Evolutionary conservation across 2,797 vertebrate species (phyloP).

Genomic region (Channallabes apus): DNA sequence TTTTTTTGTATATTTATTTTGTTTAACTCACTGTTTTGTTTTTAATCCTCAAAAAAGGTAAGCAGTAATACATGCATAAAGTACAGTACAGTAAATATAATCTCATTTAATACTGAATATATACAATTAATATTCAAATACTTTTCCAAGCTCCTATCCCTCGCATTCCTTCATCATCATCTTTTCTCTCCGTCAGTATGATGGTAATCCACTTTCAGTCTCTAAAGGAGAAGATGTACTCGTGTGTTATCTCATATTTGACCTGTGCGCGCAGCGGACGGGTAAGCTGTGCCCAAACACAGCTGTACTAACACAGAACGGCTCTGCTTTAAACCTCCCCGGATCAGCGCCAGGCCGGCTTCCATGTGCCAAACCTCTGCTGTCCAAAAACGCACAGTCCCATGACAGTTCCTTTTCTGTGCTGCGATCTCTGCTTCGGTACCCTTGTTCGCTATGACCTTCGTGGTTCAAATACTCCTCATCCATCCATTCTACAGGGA

Average conservation of each 20-base stretch:
- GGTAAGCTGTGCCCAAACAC: slow-evolving; percentile 36
- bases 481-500: slow-evolving; percentile 9
- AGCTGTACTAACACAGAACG: slow-evolving; percentile 52
- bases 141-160: not conserved
- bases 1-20: not conserved
- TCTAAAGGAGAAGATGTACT: not conserved
- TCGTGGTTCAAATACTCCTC: slow-evolving; percentile 8
- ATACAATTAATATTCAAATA: not conserved
- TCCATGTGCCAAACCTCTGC: not conserved
- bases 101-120: not conserved
- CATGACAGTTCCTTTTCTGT: not conserved
- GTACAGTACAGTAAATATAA: not conserved
- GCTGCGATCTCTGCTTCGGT: not conserved
- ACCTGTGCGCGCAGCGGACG: slow-evolving; percentile 6
- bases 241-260: slow-evolving; percentile 3
- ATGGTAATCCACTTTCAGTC: not conserved
- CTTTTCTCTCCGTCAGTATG: not conserved
- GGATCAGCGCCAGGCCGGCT: slow-evolving; percentile 15
- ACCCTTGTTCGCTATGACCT: slow-evolving; percentile 28
- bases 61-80: not conserved
- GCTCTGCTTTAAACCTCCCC: not conserved
- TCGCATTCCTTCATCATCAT: not conserved
- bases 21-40: not conserved
- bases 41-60: not conserved
- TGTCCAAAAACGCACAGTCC: not conserved